These are phyloP conservation scores for Itoplectis maculator DNA, from an alignment of 2,888 invertebrate species.

Conservation along the genomic window DNA sequence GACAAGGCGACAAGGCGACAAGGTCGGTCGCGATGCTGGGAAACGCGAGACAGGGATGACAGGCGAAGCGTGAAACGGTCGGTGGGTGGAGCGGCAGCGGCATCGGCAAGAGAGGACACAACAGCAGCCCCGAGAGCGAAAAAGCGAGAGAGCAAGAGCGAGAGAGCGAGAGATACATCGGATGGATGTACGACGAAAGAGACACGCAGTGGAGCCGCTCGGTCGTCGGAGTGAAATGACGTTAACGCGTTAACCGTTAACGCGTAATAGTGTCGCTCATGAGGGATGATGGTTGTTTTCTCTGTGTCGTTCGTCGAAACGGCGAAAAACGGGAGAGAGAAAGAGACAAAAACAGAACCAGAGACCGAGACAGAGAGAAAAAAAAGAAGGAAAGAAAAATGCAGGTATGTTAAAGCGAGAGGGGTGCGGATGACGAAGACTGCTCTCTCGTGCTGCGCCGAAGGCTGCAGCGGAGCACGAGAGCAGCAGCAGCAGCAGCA, in stretches of 20 bases:
- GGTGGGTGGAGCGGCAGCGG: no score
- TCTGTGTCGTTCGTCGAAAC: constrained; percentile 39
- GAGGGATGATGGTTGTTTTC: constrained; percentile 31
- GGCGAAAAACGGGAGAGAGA: constrained; percentile 20
- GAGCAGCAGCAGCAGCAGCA: no score
- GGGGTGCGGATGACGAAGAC: background rate
- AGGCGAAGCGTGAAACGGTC: no score
- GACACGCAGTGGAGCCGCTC: background rate
- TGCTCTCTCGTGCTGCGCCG: constrained; percentile 38
- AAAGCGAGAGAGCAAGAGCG: no score
- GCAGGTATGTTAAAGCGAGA: constrained; percentile 49
- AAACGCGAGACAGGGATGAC: background rate
- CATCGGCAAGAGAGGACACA: no score
- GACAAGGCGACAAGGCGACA: constrained; percentile 4
- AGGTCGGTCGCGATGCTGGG: constrained; percentile 10
- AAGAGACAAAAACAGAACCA: constrained; percentile 12
- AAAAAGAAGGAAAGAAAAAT: constrained; percentile 26
- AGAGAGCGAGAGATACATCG: no score
- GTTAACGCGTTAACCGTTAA: constrained; percentile 77
- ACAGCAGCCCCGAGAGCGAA: no score
- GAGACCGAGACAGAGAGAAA: constrained; percentile 7
- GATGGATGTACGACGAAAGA: no score
- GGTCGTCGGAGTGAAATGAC: constrained; percentile 69
- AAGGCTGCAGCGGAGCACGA: constrained; percentile 42
- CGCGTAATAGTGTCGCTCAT: constrained; percentile 61